A percentile compares a stretch with the other conserved stretches of the same genome.
These are phyloP conservation scores for Listrodromus nycthemerus DNA, from an alignment of 2,888 invertebrate genomes.

Conservation along the genomic window DNA sequence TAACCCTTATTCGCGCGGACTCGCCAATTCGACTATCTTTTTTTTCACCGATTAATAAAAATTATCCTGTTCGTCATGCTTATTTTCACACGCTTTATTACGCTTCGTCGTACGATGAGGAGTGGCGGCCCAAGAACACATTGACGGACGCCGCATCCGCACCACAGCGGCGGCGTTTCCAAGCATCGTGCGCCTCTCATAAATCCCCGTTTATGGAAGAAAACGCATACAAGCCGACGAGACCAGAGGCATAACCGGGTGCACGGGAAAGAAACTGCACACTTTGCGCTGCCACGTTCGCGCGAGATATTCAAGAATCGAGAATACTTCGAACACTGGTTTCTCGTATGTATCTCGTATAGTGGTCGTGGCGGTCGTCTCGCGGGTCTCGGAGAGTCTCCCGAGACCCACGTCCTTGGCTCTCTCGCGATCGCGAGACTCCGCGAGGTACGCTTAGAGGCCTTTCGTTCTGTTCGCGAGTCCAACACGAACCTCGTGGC, in stretches of 20 bases:
- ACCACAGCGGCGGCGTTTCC: slow-evolving; percentile 16
- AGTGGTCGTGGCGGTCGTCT: slow-evolving; percentile 26
- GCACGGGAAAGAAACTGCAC: not conserved
- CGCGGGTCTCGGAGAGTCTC: slow-evolving; percentile 51
- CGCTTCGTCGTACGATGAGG: slow-evolving; percentile 49
- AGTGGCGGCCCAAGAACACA: slow-evolving; percentile 12
- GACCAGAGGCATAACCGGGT: slow-evolving; percentile 38
- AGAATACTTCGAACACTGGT: slow-evolving; percentile 35
- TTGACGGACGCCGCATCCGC: slow-evolving; percentile 25
- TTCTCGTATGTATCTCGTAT: slow-evolving; percentile 37
- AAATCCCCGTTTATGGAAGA: slow-evolving; percentile 65
- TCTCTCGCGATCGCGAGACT: slow-evolving; percentile 26
- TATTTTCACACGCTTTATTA: slow-evolving; percentile 43
- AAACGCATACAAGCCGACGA: slow-evolving; percentile 58
- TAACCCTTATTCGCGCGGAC: slow-evolving; percentile 73
- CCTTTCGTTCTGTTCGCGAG: slow-evolving; percentile 43
- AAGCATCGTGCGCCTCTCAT: slow-evolving; percentile 48
- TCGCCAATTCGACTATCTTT: slow-evolving; percentile 63
- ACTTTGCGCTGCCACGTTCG: slow-evolving; percentile 18
- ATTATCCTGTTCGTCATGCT: not conserved
- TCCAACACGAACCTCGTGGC: not conserved
- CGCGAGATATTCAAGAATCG: slow-evolving; percentile 55
- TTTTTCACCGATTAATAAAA: slow-evolving; percentile 47
- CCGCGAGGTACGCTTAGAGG: slow-evolving; percentile 15
- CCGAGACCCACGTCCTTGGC: slow-evolving; percentile 46